Conservation (phyloP, 2,797 vertebrate genomes). For the Cuculus canorus region DNA sequence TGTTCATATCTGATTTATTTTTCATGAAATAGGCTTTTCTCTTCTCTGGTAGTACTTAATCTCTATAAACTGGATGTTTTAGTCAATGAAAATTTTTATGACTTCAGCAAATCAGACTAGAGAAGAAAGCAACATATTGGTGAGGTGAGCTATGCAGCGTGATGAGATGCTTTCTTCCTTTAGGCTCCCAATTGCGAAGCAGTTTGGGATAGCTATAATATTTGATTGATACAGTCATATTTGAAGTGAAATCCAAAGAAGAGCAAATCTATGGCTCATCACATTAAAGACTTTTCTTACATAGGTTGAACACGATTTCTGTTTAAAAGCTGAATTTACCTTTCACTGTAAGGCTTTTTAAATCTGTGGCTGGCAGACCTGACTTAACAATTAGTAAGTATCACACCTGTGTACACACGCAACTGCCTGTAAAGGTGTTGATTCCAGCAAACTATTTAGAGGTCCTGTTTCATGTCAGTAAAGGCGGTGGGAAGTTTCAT, state of each 20-base stretch:
- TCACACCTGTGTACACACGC: background rate
- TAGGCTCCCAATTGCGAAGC: background rate
- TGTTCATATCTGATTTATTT: slow-evolving; percentile 51
- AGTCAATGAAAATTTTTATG: slow-evolving; percentile 35
- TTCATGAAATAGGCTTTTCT: slow-evolving; percentile 20
- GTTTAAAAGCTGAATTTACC: background rate
- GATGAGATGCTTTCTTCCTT: slow-evolving; percentile 41
- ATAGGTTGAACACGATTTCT: background rate
- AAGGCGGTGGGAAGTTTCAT: background rate
- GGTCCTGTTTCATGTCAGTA: background rate
- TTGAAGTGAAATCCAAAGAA: slow-evolving; percentile 40
- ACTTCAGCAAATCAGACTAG: slow-evolving; percentile 25
- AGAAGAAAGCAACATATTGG: background rate
- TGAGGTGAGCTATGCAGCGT: slow-evolving; percentile 4
- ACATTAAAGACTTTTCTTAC: slow-evolving; percentile 13
- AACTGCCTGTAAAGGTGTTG: background rate
- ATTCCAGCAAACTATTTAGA: background rate
- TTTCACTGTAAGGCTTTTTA: background rate
- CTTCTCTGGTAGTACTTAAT: background rate
- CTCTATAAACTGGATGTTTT: slow-evolving; percentile 31
- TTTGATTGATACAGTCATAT: slow-evolving; percentile 21
- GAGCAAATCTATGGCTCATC: slow-evolving; percentile 10
- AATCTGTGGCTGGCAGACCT: background rate
- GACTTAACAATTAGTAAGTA: background rate
- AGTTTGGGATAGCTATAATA: background rate